phyloP scores from a whole-genome alignment of 2,888 invertebrate genomes.

The Dinocampus coccinellae region DNA sequence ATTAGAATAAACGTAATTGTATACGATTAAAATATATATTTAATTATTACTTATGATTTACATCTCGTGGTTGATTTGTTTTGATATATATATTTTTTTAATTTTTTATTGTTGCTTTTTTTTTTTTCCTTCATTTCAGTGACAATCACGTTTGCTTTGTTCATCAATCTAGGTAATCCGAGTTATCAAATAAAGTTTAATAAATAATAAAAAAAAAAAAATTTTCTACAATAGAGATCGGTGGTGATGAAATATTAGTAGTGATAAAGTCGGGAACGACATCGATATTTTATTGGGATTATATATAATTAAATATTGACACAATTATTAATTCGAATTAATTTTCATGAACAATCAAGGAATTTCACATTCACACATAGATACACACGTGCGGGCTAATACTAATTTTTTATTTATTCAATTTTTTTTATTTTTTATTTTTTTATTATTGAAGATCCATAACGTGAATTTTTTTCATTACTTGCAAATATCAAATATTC shows the following conservation, averaged over 20 bases:
- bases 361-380: constrained; percentile 50
- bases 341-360: constrained; percentile 49
- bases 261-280: constrained; percentile 39
- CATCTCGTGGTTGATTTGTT: constrained; percentile 18
- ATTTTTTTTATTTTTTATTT: too few species aligned
- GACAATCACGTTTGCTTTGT: background rate
- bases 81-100: too few species aligned
- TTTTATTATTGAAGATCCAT: background rate
- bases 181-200: background rate
- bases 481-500: constrained; percentile 5
- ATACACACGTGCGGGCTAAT: constrained; percentile 47
- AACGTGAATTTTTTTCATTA: constrained; percentile 19
- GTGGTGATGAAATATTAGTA: constrained; percentile 22
- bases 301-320: constrained; percentile 35
- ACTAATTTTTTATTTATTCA: constrained; percentile 18
- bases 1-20: background rate
- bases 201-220: background rate
- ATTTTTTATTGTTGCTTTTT: too few species aligned
- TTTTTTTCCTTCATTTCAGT: background rate
- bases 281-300: constrained; percentile 30
- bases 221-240: constrained; percentile 12
- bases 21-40: background rate
- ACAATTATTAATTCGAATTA: constrained; percentile 42
- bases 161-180: background rate
- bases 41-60: background rate